These are phyloP conservation scores for Drepanosiphum platanoidis DNA, from an alignment of 2,888 invertebrate species.

Conservation along the genomic window DNA sequence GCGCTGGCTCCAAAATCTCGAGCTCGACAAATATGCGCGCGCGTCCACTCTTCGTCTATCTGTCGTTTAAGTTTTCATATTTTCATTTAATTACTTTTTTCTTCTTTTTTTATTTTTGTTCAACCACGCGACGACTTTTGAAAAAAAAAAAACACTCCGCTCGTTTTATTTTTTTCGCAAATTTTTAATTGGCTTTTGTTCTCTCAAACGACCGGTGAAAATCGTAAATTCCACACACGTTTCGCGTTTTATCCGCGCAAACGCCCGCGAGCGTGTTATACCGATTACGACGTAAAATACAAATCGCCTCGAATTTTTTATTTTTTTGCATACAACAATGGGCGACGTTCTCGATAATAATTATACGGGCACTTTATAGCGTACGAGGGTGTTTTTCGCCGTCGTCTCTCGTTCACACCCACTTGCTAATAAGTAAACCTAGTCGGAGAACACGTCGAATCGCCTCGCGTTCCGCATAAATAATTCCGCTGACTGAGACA, in stretches of 20 bases:
- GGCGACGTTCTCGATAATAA: background rate
- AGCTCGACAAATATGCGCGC: background rate
- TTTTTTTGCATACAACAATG: background rate
- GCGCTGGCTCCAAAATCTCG: background rate
- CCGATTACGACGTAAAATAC: background rate
- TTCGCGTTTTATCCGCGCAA: too few species aligned
- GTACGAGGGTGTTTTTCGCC: background rate
- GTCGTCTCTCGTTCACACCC: background rate
- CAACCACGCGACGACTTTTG: too few species aligned
- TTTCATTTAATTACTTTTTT: background rate
- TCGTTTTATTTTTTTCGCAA: too few species aligned
- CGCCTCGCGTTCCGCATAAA: background rate
- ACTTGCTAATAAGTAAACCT: background rate
- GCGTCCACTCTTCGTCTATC: background rate
- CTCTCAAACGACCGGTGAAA: too few species aligned
- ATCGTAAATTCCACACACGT: too few species aligned
- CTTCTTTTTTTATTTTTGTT: too few species aligned
- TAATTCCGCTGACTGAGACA: background rate
- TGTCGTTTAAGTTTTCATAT: background rate
- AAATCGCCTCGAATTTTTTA: background rate
- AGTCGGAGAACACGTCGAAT: background rate
- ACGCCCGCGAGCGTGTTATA: too few species aligned
- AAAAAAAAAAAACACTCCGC: too few species aligned
- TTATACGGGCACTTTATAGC: background rate
- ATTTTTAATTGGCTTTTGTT: too few species aligned